Base-by-base conservation (phyloP, 2,797 vertebrate species). In the Diglossa cyanea region DNA sequence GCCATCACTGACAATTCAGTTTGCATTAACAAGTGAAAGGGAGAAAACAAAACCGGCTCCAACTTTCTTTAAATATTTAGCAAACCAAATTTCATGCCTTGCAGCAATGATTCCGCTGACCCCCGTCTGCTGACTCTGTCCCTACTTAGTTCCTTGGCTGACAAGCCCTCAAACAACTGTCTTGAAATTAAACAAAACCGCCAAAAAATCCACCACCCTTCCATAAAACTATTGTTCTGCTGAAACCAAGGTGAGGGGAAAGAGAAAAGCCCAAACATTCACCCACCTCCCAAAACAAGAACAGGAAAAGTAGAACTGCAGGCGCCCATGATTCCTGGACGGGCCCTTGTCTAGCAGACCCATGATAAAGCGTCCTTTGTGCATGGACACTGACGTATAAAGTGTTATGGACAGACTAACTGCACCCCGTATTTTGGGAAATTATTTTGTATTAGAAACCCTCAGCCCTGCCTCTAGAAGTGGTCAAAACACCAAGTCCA, bases 61-160 rank as follows among this genome's bases (percentile, higher is more conserved):
- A 95, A 94, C 86, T 96, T 95, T 97, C 95, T 94, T 93, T 94
- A 96, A 90, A 90, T 76, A 94, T 94, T 96, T 96, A 94, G 90
- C 90, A 96, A 94, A 96, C 84, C 86, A 94, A 95, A 94, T 95
- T 90, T 97, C 92, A 90, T 97, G 95, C 83, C 94, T 94, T 68
- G 73, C 33, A 95, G 86, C 87, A 84, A 82, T n/a, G 83, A 94
- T 88, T 94, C 73, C 1, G 0, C 76, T 88, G 91, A 94, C 90
- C 90, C 89, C 37, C 3, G 17, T 74, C 91, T 84, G 92, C 86
- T 8, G 33, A 83, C 90, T 94, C 91, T 91, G 83, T 95, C 91
- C 91, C 86, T 62, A 7, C 67, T 92, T 71, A 61, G 75, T 28
- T 91, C 68, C 77, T 63, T 76, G 77, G 61, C 83, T 84, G 68